Evolutionary conservation across 1,140 invertebrate species (phyloP), one percentile per base, ranked within the genome.

Genomic region (Ganaspis sp.): DNA sequence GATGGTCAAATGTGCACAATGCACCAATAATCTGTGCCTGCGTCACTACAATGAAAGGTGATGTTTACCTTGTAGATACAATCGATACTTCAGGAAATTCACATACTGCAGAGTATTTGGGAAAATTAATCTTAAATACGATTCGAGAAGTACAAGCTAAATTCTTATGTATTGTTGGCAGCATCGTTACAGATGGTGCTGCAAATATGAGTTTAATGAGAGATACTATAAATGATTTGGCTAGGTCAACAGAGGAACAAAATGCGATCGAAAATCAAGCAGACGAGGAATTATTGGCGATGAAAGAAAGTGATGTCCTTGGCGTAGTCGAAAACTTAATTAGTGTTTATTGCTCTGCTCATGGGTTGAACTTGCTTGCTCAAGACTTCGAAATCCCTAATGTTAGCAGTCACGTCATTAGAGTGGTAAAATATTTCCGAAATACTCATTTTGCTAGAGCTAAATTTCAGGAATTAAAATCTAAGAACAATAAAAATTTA

Each of bases 401-500:
- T 21, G 73, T 49, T 38, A 77, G 70, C 9, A 75, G 69, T 11
- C 69, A 78, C 38, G 53, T 80, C 3, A 42, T 70, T 49, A 37
- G 21, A 29, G 72, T 70, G 8, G 71, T 79, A 9, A 81, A 78
- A 70, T 81, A 81, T 58, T 81, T 81, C 72, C 26, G 81, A 70
- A 83, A 83, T 40, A 81, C 76, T 11, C 72, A 83, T 73, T 83
- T 81, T 64, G 77, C 79, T 21, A 26, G 64, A 70, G 79, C 77
- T 26, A 79, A 83, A 23, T 83, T 76, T 9, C 40, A 42, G 15
- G 40, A 42, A 42, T 6, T 42, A 11, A 42, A 42, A 37, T 53
- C 34, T 53, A 11, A 76, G 53, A 34, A 11, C 37, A 21, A 19
- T 71, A 34, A 37, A 37, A 76, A 76, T 37, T 58, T 19, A 34